Evolutionary conservation across 2,113 vertebrate genomes (phyloP).

Genomic region (Bujurquina vittata): DNA sequence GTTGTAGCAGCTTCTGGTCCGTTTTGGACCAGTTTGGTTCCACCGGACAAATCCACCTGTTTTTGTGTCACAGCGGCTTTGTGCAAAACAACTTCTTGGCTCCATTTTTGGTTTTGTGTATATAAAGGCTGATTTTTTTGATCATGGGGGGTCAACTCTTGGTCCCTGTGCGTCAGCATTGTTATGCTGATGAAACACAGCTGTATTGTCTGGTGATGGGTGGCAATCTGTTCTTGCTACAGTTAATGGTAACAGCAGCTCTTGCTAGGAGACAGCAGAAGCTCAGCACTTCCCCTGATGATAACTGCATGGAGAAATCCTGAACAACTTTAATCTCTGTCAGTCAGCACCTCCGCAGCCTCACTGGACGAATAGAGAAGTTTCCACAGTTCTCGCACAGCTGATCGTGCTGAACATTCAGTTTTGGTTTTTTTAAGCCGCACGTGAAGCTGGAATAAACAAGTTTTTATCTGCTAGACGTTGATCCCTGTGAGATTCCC

Average conservation of each 20-base stretch:
- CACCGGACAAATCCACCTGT: fast-evolving
- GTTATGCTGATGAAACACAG: too few relatives aligned
- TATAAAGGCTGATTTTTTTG: background rate
- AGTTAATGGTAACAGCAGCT: too few relatives aligned
- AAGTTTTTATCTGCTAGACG: background rate
- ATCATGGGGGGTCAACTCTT: too few relatives aligned
- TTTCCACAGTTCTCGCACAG: conserved; percentile 12
- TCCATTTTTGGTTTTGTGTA: background rate
- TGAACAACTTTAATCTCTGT: too few relatives aligned
- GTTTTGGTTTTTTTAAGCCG: background rate
- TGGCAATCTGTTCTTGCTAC: too few relatives aligned
- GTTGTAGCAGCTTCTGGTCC: too few relatives aligned
- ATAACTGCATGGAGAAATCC: too few relatives aligned
- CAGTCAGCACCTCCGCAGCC: too few relatives aligned
- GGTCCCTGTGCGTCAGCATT: too few relatives aligned
- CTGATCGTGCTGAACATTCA: background rate
- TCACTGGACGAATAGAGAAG: background rate
- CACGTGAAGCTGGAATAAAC: background rate
- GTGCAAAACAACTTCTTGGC: background rate
- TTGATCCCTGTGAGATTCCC: background rate
- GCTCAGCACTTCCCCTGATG: too few relatives aligned
- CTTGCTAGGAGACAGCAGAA: too few relatives aligned
- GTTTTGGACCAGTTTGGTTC: fast-evolving
- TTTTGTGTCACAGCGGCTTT: background rate
- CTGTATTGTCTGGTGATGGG: too few relatives aligned